Evolutionary conservation across 1,140 invertebrate species (phyloP).

Genomic region (Drosophila teissieri): DNA sequence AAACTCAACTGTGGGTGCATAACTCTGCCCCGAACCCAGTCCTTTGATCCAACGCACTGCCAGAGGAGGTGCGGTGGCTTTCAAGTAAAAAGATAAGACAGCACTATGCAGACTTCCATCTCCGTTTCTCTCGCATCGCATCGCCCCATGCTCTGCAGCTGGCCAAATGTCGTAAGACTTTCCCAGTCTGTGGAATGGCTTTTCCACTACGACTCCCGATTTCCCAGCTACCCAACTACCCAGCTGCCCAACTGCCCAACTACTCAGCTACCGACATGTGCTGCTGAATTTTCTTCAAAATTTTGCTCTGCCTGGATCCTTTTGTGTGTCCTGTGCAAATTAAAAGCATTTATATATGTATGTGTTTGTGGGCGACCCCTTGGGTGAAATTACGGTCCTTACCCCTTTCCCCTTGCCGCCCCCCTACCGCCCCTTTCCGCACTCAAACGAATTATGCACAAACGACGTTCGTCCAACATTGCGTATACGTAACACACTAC

Average conservation of each 20-base stretch:
- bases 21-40: conserved; percentile 1
- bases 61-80: conserved; percentile 41
- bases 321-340: conserved; percentile 67
- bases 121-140: not conserved
- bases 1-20: conserved; percentile 58
- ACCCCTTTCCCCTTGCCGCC: not conserved
- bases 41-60: conserved; percentile 14
- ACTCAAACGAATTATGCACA: conserved; percentile 71
- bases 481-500: conserved; percentile 72
- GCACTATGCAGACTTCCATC: conserved; percentile 54
- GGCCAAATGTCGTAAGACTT: conserved; percentile 58
- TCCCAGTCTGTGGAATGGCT: conserved; percentile 34
- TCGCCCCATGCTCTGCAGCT: not conserved
- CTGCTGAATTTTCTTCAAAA: conserved; percentile 76
- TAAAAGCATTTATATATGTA: conserved; percentile 72
- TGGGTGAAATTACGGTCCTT: conserved; percentile 69
- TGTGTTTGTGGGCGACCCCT: conserved; percentile 48
- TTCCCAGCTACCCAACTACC: not conserved
- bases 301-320: conserved; percentile 54
- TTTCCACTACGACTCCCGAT: not conserved
- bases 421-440: not conserved
- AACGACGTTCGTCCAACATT: conserved; percentile 62
- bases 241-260: not conserved
- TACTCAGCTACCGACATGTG: conserved; percentile 22
- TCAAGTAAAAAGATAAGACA: conserved; percentile 79